Base-by-base conservation (phyloP, 2,113 vertebrate species). In the Turnix velox region DNA sequence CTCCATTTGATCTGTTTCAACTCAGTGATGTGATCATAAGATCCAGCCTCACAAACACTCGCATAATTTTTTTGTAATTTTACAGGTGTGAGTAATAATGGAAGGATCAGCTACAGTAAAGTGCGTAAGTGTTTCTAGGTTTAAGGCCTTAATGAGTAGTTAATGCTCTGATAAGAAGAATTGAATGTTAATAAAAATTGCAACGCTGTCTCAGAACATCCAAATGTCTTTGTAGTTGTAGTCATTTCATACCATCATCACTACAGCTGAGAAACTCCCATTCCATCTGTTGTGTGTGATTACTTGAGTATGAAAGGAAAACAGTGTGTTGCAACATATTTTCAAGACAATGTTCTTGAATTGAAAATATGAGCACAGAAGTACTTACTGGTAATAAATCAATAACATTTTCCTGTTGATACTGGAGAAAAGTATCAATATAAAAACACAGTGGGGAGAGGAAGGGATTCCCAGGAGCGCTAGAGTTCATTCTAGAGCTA, bases 51-150 rank as follows among this genome's bases (percentile, higher is more conserved):
- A 73, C 77, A 94, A 94, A 94, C 95, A 95, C 90, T 95, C 92
- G 85, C 86, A 90, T 94, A 86, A 92, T 93, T 74, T 93, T 83
- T 90, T 94, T 96, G 95, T 96, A 86, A 96, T 96, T 96, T 95
- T 95, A 96, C 95, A 94, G 80, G 88, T 95, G 88, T 95, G 93
- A 96, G 94, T 96, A 94, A 95, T 95, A 95, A 95, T 96, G 92
- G 93, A 92, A 96, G 93, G 73, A 95, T 96, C 92, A 96, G 73
- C 93, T 86, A 96, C 95, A 88, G 93, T 94, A 96, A 96, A 94
- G 94, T 93, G 93, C 92, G 93, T 94, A 95, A 93, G 92, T 95
- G 93, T 95, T 93, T 89, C 89, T 92, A 95, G 93, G 90, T 91
- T 91, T 93, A 94, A 95, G 92, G 95, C 69, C 90, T 88, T 94